Base-by-base conservation (phyloP, 2,113 vertebrate species). In the Motacilla tschutschensis region DNA sequence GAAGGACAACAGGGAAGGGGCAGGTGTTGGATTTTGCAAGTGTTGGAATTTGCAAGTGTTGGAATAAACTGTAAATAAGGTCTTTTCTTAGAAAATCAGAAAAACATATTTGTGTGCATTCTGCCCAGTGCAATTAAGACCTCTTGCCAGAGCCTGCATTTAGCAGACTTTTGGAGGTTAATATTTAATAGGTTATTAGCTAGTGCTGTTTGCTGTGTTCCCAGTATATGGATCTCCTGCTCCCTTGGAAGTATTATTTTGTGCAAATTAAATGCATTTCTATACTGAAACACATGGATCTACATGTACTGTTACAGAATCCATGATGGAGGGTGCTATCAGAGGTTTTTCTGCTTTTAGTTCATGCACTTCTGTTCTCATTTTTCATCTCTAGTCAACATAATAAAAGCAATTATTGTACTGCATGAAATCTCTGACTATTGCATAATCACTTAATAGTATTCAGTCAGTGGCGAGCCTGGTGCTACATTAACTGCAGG, bases 101-200 rank as follows among this genome's bases (percentile, higher is more conserved):
- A 53, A 74, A 81, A 64, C 77, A 46, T 7, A 41, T 35, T 66
- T 60, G 33, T 66, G 24, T 89, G 40, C 40, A 48, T 43, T 79
- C 57, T 64, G 33, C 28, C 41, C 48, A 55, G 33, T 29, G 67
- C 64, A 87, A 67, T 83, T 72, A 74, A 54, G 46, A 69, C 44
- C 48, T 85, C 33, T 91, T 88, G 41, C 36, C 65, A 59, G 47
- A 77, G 44, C 41, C 72, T 75, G 12, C 53, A 43, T 14, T 50
- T 62, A 62, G 63, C 28, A 64, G 70, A 67, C 28, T 59, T 48
- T 36, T 36, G 25, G 48, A 92, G 28, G 79, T 93, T 95, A 83
- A 92, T 80, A 38, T 85, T 91, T 72, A 93, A 87, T n/a, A 51
- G 60, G 19, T 74, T 71, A 53, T 25, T 80, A n/a, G 36, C 38